These are phyloP conservation scores for Atlantisia rogersi DNA, from an alignment of 2,113 vertebrate genomes.

Conservation along the genomic window DNA sequence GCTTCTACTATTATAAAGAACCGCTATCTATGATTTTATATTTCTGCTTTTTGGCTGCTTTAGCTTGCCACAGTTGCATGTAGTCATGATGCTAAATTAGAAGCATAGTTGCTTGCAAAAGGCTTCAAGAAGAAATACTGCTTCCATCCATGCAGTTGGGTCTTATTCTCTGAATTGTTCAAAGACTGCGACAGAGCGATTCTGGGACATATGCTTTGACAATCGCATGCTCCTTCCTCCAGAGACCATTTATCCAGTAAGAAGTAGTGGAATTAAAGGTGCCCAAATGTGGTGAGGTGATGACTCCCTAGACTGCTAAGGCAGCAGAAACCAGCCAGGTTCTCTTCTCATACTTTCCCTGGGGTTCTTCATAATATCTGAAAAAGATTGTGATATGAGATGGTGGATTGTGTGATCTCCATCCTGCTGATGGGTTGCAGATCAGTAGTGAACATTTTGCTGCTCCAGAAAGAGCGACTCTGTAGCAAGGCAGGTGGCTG, in stretches of 20 bases:
- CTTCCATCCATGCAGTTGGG: background rate
- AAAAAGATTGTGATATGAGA: background rate
- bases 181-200: background rate
- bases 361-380: background rate
- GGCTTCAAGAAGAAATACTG: background rate
- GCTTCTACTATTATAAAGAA: background rate
- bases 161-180: background rate
- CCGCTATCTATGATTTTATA: background rate
- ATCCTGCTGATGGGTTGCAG: background rate
- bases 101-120: constrained; percentile 7
- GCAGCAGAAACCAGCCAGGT: background rate
- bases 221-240: background rate
- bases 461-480: background rate
- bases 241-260: background rate
- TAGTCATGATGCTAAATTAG: background rate
- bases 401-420: background rate
- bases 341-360: background rate
- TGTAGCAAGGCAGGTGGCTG: background rate
- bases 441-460: accelerated
- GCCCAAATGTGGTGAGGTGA: background rate
- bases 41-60: constrained; percentile 19
- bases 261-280: background rate
- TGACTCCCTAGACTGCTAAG: background rate
- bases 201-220: background rate
- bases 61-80: constrained; percentile 35